Conservation (phyloP, 2,797 vertebrate species). For the Pitangus sulphuratus region DNA sequence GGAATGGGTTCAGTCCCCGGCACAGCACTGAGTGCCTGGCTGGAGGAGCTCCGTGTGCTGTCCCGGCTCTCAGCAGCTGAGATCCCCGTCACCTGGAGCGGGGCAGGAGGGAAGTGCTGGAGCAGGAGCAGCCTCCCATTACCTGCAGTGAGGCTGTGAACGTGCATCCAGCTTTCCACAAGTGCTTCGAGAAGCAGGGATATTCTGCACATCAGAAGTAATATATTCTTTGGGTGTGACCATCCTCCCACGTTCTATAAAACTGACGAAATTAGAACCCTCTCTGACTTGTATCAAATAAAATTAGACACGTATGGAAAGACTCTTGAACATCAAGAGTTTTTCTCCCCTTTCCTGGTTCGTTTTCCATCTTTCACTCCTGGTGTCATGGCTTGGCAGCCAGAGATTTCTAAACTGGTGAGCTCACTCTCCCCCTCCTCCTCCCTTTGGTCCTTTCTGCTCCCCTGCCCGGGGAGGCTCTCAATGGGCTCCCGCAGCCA, state of each 20-base stretch:
- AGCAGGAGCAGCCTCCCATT: not conserved
- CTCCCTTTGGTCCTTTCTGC: constrained; percentile 33
- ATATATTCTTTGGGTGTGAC: not conserved
- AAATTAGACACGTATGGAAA: not conserved
- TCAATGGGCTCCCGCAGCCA: constrained; percentile 60
- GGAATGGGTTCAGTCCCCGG: not conserved
- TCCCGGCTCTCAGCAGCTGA: not conserved
- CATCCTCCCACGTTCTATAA: not conserved
- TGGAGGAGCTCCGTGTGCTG: not conserved
- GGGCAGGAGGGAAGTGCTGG: accelerated
- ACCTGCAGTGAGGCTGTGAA: not conserved
- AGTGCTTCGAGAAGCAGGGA: not conserved
- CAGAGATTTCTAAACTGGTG: constrained; percentile 55
- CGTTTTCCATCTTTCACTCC: not conserved
- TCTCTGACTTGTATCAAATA: not conserved
- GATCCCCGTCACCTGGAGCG: not conserved
- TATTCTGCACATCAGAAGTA: not conserved
- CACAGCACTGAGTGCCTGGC: not conserved
- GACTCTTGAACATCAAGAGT: not conserved
- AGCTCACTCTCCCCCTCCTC: constrained; percentile 53
- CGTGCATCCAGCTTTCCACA: not conserved
- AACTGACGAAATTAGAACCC: not conserved
- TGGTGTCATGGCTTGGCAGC: not conserved
- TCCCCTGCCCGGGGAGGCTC: constrained; percentile 19
- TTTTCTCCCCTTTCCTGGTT: not conserved